Conservation (phyloP, 2,797 vertebrate species). For the Crotalus adamanteus region DNA sequence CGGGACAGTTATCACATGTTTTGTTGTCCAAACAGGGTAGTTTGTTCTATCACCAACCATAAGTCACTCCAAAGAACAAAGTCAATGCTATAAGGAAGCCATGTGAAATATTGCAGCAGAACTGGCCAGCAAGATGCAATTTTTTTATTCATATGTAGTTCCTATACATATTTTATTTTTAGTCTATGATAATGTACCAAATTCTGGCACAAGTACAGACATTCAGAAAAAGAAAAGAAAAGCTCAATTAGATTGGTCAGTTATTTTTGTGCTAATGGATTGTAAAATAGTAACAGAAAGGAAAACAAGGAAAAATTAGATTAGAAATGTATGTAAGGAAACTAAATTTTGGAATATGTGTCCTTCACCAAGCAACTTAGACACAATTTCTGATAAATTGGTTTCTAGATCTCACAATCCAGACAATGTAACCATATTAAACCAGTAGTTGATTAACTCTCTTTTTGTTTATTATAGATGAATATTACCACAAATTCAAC, state of each 20-base stretch:
- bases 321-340: background rate
- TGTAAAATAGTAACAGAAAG: background rate
- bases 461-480: background rate
- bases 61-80: background rate
- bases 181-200: conserved; percentile 2
- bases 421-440: background rate
- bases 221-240: background rate
- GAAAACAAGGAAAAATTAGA: background rate
- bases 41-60: background rate
- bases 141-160: background rate
- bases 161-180: background rate
- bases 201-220: background rate
- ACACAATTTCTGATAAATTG: background rate
- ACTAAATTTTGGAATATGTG: background rate
- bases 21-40: background rate
- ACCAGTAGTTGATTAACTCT: background rate
- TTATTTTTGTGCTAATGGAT: background rate
- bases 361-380: background rate
- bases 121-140: background rate
- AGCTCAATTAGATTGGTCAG: background rate
- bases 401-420: background rate
- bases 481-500: background rate
- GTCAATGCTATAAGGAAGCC: background rate
- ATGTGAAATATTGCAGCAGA: background rate
- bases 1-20: background rate